Evolutionary conservation across 2,113 vertebrate genomes (phyloP).

Genomic region (Manacus vitellinus): DNA sequence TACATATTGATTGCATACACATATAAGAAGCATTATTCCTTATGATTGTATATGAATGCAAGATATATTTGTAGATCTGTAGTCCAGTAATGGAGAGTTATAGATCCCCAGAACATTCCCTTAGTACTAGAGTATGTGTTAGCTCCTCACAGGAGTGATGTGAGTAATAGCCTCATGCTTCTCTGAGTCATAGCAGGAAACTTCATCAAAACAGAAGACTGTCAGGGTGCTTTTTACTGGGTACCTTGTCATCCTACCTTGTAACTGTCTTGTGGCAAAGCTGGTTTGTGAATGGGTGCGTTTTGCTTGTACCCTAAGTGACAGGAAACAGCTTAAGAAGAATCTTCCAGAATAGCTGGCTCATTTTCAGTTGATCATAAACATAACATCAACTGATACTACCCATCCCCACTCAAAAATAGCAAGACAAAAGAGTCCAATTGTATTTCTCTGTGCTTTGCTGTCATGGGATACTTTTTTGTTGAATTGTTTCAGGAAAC

Average conservation of each 20-base stretch:
- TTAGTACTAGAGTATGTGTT: neutral
- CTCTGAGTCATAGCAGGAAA: slow-evolving; percentile 18
- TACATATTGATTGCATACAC: no score
- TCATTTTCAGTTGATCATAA: neutral
- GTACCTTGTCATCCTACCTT: neutral
- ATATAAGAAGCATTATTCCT: no score
- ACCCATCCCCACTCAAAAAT: neutral
- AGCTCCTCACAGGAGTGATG: neutral
- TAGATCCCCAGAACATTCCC: no score
- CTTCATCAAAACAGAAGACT: neutral
- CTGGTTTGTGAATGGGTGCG: neutral
- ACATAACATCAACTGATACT: neutral
- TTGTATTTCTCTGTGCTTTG: neutral
- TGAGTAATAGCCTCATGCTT: neutral
- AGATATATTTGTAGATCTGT: no score
- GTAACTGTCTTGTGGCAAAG: neutral
- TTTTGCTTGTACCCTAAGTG: neutral
- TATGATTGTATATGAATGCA: no score
- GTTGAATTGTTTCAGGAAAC: neutral
- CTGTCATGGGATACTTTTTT: neutral
- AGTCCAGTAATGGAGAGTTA: no score
- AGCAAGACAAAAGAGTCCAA: neutral
- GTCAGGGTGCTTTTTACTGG: neutral
- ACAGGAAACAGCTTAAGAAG: neutral
- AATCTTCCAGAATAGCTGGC: neutral